Base-by-base conservation (phyloP, 2,888 invertebrate species). In the Orthonychiurus folsomi region DNA sequence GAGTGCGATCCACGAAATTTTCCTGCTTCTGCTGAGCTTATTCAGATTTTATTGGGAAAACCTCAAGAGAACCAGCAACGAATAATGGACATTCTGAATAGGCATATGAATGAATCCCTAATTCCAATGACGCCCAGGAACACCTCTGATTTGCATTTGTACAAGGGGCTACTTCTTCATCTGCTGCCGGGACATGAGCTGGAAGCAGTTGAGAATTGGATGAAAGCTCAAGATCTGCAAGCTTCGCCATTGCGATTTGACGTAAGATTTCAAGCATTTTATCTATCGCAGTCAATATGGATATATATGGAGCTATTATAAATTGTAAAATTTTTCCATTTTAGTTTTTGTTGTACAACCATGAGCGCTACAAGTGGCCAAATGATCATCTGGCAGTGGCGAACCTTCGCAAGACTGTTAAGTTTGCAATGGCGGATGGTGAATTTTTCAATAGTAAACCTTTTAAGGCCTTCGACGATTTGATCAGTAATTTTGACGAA, bases 1-100 rank as follows among this genome's bases (percentile, higher is more conserved):
- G 25, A 48, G 3, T 50, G 37, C 28, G 61, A 61, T 23, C 9
- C 21, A 5, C 20, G 57, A 50, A 61, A 61, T 53, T 61, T 61
- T 20, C 56, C 57, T 21, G 61, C 61, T 5, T 25, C 27, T 12
- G 50, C 52, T n/a, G 57, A 61, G 12, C 57, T 61, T 15, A 24
- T 57, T 21, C 56, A 61, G 28, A 20, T 26, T 5, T 52, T 25
- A 15, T 48, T 61, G 56, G 47, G 20, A 2, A 9, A 61, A 3
- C 56, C 57, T 24, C 5, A 37, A 15, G 37, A 37, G 37, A 37
- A 37, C 15, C 9, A 37, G 37, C 9, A 15, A 9, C 37, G 15
- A 37, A 5, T 37, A 15, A 37, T 9, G 37, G 37, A 37, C 5
- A 37, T 37, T 9, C 15, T 37, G 5, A 15, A 37, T 9, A 37